Base-by-base conservation (phyloP, 2,888 invertebrate species). In the Ptychoptera albimana region DNA sequence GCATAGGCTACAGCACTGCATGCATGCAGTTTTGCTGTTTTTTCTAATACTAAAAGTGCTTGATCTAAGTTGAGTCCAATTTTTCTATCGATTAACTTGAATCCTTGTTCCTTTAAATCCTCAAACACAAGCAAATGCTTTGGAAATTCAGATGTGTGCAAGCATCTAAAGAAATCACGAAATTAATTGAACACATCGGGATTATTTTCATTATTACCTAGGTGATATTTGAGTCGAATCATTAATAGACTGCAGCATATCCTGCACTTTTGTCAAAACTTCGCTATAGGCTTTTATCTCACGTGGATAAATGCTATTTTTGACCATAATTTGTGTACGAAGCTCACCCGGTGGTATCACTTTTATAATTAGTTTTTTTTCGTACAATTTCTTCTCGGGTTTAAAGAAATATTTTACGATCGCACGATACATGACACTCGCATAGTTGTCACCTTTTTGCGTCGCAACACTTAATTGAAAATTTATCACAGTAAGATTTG, bases 1-100 rank as follows among this genome's bases (percentile, higher is more conserved):
- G 55, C 48, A 29, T 58, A 55, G 10, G 64, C 51, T 2, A 62
- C 53, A 3, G 58, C 63, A 1, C 74, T 72, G 37, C 69, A 65
- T 2, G 74, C 75, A 52, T 76, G 76, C 46, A 74, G 60, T 51
- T 64, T 68, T 2, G 72, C 75, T 46, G 76, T 52, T 54, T 70
- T 71, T 45, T 66, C 64, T 4, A 75, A 52, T 2, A 71, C 69
- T 39, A 68, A 56, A 43, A 69, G 52, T 43, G 67, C 63, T 51
- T 75, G 73, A 16, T 67, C 62, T 46, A 70, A 56, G 55, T 75
- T 74, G 10, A 77, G 61, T 31, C 67, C 64, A 23, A 69, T 66
- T 50, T 70, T 66, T 6, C 40, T 30, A 14, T 40, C 31, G n/a
- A 69, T 68, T 62, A 73, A 71, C 39, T 66, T 63, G 52, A 64